Conservation (phyloP, 2,797 vertebrate species). For the Phataginus tetradactyla region DNA sequence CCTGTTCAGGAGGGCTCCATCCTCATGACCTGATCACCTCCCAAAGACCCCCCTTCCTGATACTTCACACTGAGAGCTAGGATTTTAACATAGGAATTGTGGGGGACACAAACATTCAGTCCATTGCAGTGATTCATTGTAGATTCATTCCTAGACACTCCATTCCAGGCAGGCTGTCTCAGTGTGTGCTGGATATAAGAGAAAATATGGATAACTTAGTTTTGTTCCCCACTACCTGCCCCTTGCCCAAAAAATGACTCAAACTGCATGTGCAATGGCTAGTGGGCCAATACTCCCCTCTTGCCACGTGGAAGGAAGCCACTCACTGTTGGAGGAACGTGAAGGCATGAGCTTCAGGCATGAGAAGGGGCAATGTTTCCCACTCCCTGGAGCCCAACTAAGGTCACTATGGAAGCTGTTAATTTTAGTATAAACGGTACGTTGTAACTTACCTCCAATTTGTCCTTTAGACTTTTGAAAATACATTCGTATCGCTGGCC, state of each 20-base stretch:
- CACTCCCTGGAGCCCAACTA: background rate
- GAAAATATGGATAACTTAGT: background rate
- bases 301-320: background rate
- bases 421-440: background rate
- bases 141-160: background rate
- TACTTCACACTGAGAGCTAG: background rate
- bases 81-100: background rate
- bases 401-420: background rate
- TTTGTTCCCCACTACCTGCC: too few relatives aligned
- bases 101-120: background rate
- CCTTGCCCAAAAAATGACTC: background rate
- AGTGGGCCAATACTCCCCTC: background rate
- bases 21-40: too few relatives aligned
- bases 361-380: background rate
- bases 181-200: background rate
- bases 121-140: background rate
- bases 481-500: rapidly evolving
- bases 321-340: background rate
- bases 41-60: background rate
- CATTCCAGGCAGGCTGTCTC: background rate
- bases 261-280: background rate
- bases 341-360: background rate
- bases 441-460: too few relatives aligned
- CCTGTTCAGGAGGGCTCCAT: background rate
- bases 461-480: background rate